Evolutionary conservation across 2,888 invertebrate species (phyloP).

Genomic region (Megaustenia siamemsis): DNA sequence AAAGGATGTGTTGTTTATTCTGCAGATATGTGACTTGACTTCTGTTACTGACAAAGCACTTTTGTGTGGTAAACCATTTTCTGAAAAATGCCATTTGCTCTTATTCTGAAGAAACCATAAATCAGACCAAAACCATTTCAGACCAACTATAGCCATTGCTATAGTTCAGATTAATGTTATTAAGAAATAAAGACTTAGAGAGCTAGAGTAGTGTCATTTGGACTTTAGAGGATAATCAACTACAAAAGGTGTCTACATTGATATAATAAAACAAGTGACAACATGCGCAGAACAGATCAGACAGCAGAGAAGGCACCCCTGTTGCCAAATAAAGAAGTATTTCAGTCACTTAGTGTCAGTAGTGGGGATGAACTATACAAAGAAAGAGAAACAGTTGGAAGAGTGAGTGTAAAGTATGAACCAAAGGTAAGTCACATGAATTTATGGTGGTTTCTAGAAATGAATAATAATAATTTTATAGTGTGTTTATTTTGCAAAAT

Average conservation of each 20-base stretch:
- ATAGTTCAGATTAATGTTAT: neutral
- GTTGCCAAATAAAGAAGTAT: constrained; percentile 11
- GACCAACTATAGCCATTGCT: neutral
- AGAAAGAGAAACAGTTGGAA: constrained; percentile 6
- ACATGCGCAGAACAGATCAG: constrained; percentile 33
- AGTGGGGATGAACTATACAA: constrained; percentile 32
- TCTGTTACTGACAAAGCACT: neutral
- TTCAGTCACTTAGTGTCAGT: constrained; percentile 40
- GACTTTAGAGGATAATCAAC: neutral
- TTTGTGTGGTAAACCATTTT: neutral
- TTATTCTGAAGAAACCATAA: neutral
- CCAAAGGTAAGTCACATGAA: constrained; percentile 45
- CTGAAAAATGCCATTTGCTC: neutral
- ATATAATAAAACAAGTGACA: neutral
- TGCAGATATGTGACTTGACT: neutral
- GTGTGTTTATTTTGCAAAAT: too few species aligned
- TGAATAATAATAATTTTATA: too few species aligned
- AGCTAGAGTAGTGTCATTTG: neutral
- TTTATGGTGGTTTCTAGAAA: neutral
- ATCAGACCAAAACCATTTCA: neutral
- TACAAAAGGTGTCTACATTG: neutral
- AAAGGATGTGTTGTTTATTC: neutral
- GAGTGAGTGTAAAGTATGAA: constrained; percentile 42
- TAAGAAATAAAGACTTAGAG: neutral
- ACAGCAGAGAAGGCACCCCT: constrained; percentile 44